Conservation (phyloP, 1,140 invertebrate species). For the Luehdorfia chinensis region DNA sequence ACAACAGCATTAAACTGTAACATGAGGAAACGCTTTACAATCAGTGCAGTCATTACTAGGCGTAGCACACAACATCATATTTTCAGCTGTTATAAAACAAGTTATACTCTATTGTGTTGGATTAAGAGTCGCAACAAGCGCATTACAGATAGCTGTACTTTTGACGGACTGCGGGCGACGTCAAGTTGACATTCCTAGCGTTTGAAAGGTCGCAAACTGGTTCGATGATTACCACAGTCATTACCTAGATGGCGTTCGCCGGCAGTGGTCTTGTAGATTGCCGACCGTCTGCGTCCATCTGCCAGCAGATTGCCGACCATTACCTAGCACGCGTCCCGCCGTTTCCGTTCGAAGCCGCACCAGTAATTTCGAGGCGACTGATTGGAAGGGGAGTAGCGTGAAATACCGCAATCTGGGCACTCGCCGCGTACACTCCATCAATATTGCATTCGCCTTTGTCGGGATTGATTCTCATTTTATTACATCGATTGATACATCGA, state of each 20-base stretch:
- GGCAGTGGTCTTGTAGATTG: conserved; percentile 45
- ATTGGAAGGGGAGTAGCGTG: conserved; percentile 43
- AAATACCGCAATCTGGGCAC: conserved; percentile 45
- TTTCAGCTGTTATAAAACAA: conserved; percentile 17
- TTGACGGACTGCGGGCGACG: conserved; percentile 33
- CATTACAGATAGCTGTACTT: conserved; percentile 36
- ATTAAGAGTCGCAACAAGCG: conserved; percentile 26
- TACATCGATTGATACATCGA: not conserved
- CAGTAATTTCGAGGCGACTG: conserved; percentile 37
- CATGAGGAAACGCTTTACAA: conserved; percentile 45
- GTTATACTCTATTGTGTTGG: conserved; percentile 27
- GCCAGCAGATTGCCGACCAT: conserved; percentile 45
- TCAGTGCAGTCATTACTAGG: conserved; percentile 42
- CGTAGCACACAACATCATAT: conserved; percentile 25
- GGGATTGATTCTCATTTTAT: conserved; percentile 5
- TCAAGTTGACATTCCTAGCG: conserved; percentile 64
- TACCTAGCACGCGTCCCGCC: conserved; percentile 51
- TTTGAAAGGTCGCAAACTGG: conserved; percentile 73
- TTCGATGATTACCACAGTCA: conserved; percentile 43
- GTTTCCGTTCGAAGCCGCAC: conserved; percentile 38
- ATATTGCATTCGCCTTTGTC: conserved; percentile 9
- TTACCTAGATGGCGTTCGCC: conserved; percentile 46
- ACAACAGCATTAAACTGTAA: conserved; percentile 34
- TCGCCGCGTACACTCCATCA: conserved; percentile 13
- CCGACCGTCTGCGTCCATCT: conserved; percentile 41